Base-by-base conservation (phyloP, 2,113 vertebrate species). In the Ciconia stormi region DNA sequence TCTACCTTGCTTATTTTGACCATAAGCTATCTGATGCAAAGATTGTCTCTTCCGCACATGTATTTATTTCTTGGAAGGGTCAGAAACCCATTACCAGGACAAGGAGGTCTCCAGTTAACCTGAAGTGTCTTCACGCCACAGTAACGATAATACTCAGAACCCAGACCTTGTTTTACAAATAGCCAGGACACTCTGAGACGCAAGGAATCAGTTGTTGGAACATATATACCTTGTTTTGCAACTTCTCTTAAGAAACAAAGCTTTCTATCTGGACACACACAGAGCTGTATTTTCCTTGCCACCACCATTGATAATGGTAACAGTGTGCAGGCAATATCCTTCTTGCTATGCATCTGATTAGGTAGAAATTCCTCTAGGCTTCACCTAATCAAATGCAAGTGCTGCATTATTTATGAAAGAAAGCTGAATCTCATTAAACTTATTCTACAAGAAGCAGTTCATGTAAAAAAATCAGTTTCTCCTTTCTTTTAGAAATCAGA, bases 371-470 rank as follows among this genome's bases (percentile, higher is more conserved):
- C 91, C 96, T 94, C 78, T 30, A 90, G 87, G 83, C 88, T 96
- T 96, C 93, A 93, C 91, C 91, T 98, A 97, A 97, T 97, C 84
- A 95, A 81, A 96, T 80, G 78, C 79, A 95, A 98, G 83, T 79
- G 67, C 36, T 98, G 95, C 95, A 98, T 97, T 98, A 98, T 97
- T 98, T 97, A 98, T 97, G 97, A 97, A 98, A 97, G 90, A 77
- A 95, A 97, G 95, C 73, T 93, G 97, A 96, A 98, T 97, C 96
- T 97, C 96, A 98, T 96, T 95, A 94, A 97, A 96, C 74, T 56
- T 81, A 65, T 59, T 96, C 88, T 95, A 73, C 82, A 95, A 96
- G 58, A 89, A 89, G 50, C 81, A 93, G 90, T 55, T 87, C 29
- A 49, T 84, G 66, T 76, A 80, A 97, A 90, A 86, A 86, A 83